phyloP scores from a whole-genome alignment of 2,888 invertebrate species.

The Chirona hameri region DNA sequence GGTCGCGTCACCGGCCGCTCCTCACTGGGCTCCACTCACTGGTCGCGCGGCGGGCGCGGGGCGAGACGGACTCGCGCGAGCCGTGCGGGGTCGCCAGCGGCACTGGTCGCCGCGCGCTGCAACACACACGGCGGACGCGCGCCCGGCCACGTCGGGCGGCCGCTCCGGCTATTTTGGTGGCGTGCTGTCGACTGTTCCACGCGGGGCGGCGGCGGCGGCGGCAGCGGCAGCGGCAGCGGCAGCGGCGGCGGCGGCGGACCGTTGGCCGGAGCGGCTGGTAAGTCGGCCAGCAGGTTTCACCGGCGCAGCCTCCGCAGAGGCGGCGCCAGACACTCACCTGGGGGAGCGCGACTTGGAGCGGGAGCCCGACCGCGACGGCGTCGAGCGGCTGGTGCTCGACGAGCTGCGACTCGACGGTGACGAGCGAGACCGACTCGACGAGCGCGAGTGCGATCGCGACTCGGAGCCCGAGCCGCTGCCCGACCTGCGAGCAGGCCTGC shows the following conservation, averaged over 20 bases:
- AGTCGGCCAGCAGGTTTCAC: conserved; percentile 29
- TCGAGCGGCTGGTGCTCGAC: conserved; percentile 48
- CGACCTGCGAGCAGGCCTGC: conserved; percentile 43
- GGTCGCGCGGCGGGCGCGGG: too few species aligned
- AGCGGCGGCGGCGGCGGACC: conserved; percentile 30
- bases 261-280: neutral
- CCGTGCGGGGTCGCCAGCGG: neutral
- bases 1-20: too few species aligned
- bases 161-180: conserved; percentile 23
- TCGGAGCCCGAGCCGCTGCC: conserved; percentile 45
- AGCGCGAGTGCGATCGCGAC: conserved; percentile 42
- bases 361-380: conserved; percentile 48
- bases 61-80: neutral
- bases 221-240: conserved; percentile 30
- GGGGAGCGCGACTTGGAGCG: conserved; percentile 46
- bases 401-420: conserved; percentile 44
- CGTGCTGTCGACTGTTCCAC: conserved; percentile 4
- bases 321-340: neutral
- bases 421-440: conserved; percentile 36
- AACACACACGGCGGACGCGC: neutral
- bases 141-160: neutral
- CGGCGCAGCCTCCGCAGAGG: neutral
- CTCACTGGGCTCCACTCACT: too few species aligned
- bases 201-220: conserved; percentile 30
- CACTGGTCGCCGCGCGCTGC: neutral